Evolutionary conservation across 2,888 invertebrate genomes (phyloP).

Genomic region (Agrotis segetum): DNA sequence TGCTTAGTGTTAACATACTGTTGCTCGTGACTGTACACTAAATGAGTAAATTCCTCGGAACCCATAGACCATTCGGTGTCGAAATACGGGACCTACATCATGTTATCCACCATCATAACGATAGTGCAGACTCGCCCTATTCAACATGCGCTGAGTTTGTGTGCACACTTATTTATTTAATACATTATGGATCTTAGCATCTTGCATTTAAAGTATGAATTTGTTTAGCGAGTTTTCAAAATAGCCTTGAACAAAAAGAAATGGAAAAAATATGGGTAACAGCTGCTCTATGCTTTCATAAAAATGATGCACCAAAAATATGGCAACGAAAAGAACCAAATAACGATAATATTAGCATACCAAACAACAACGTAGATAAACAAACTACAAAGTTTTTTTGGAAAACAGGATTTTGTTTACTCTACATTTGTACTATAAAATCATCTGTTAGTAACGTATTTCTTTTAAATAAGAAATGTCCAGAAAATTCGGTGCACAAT

Average conservation of each 20-base stretch:
- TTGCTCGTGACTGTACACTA: too few species aligned
- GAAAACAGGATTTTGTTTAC: too few species aligned
- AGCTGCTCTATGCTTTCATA: too few species aligned
- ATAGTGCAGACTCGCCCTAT: constrained; percentile 40
- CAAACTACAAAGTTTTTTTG: too few species aligned
- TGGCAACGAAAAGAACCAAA: too few species aligned
- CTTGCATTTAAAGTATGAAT: not conserved
- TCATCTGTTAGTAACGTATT: too few species aligned
- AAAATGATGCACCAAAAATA: too few species aligned
- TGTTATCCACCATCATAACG: constrained; percentile 58
- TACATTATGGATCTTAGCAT: not conserved
- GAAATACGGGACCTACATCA: constrained; percentile 60
- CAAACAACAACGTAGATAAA: too few species aligned
- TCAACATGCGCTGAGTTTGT: constrained; percentile 24
- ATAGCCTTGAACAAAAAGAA: not conserved
- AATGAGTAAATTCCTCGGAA: constrained; percentile 3
- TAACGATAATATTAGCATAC: too few species aligned
- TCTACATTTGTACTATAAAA: too few species aligned
- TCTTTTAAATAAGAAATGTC: not conserved
- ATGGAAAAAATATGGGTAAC: not conserved
- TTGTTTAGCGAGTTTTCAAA: not conserved
- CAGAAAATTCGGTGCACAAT: not conserved
- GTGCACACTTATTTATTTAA: constrained; percentile 19
- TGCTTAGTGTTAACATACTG: too few species aligned
- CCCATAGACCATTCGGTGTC: constrained; percentile 44